Base-by-base conservation (phyloP, 2,797 vertebrate genomes). In the Coregonus suidteri region DNA sequence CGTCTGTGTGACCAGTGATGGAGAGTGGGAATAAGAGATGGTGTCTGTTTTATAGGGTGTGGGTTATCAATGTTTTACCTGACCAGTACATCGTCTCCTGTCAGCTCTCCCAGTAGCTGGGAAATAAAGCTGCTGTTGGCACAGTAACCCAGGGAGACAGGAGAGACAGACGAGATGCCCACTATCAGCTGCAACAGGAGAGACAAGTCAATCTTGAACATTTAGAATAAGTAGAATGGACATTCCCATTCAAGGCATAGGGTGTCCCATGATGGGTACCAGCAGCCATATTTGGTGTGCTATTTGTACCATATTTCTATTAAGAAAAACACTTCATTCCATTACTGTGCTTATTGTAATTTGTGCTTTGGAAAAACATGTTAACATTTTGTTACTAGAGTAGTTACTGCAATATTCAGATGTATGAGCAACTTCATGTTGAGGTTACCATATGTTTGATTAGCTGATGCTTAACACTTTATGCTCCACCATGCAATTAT, bases 71-170 rank as follows among this genome's bases (percentile, higher is more conserved):
- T 16, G 16, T 16, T 20, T 54, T 86, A 99, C 98, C 98, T 96
- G 93, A 97, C 92, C 47, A 99, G 92, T 2, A 99, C 79, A 47
- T 99, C 98, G 0, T 98, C 96, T 82, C 97, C 97, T 0, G 95
- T 95, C 85, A 99, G 90, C 83, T 99, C 98, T 35, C 88, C 90
- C 35, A 99, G 93, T 66, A 99, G 90, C 87, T 96, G 94, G 1
- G 96, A 86, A 65, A 99, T 86, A 7, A 99, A 84, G n/a, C 94
- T 90, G 76, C 96, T 96, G 85, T 88, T 94, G 41, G 94, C 94
- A 65, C 97, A 99, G 92, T 95, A 97, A 79, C 91, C 95, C 6
- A 99, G 90, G 2, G 96, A 97, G 76, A 96, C 94, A 31, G 94
- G 93, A 47, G 97, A 99, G 66, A 93, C 89, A 0, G 95, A 95